phyloP scores from a whole-genome alignment of 2,797 vertebrate genomes.

The Mallotus villosus region DNA sequence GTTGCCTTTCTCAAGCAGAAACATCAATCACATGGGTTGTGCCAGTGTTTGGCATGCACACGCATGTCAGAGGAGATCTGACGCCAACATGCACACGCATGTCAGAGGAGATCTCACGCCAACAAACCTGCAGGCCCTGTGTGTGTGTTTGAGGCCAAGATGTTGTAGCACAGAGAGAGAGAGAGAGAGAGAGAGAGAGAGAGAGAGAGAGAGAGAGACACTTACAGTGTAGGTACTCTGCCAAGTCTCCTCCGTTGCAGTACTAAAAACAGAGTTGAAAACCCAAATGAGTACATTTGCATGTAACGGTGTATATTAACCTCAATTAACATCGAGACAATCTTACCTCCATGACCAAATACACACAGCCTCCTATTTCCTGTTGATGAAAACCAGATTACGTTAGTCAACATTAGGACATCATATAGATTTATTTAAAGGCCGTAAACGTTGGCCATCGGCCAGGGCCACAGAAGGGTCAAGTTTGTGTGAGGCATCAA shows the following conservation, averaged over 20 bases:
- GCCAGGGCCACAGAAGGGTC: background rate
- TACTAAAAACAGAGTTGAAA: slow-evolving; percentile 76
- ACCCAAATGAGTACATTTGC: background rate
- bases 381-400: slow-evolving; percentile 57
- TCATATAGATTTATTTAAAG: background rate
- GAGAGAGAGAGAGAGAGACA: too few species aligned
- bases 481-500: slow-evolving; percentile 17
- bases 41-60: background rate
- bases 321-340: slow-evolving; percentile 1
- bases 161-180: slow-evolving; percentile 1
- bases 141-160: slow-evolving; percentile 8
- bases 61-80: background rate
- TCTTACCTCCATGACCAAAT: slow-evolving; percentile 98
- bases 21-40: background rate
- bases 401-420: slow-evolving; percentile 12
- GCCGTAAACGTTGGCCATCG: background rate
- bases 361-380: slow-evolving; percentile 94
- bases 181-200: too few species aligned
- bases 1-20: background rate
- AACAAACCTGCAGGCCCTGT: too few species aligned
- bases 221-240: slow-evolving; percentile 97
- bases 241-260: slow-evolving; percentile 97
- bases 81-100: too few species aligned
- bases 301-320: background rate
- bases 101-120: background rate